Evolutionary conservation across 2,888 invertebrate genomes (phyloP).

Genomic region (Laspeyria flexula): DNA sequence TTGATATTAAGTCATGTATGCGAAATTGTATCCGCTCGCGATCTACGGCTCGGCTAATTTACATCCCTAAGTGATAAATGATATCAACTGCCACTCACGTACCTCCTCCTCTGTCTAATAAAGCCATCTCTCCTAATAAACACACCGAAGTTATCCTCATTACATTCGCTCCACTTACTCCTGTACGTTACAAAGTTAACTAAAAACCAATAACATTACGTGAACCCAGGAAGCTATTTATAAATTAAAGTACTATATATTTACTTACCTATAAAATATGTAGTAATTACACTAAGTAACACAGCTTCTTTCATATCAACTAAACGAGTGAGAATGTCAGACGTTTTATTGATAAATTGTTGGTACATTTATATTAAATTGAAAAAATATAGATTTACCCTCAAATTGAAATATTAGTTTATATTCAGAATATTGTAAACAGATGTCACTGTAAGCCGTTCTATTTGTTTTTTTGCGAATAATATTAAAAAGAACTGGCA

Average conservation of each 20-base stretch:
- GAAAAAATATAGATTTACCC: too few relatives aligned
- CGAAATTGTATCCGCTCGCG: slow-evolving; percentile 11
- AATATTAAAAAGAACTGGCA: background rate
- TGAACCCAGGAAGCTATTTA: slow-evolving; percentile 2
- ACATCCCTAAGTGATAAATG: slow-evolving; percentile 11
- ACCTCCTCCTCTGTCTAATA: slow-evolving; percentile 2
- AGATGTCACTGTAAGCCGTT: slow-evolving; percentile 27
- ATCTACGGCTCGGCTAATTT: slow-evolving; percentile 13
- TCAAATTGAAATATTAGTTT: slow-evolving; percentile 4
- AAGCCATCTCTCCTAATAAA: slow-evolving; percentile 6
- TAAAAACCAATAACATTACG: slow-evolving; percentile 22
- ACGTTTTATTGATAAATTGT: too few relatives aligned
- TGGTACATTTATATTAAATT: too few relatives aligned
- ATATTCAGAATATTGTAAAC: background rate
- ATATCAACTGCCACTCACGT: slow-evolving; percentile 3
- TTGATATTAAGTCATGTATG: background rate
- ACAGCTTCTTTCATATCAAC: background rate
- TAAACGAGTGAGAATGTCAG: too few relatives aligned
- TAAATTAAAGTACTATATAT: slow-evolving; percentile 4
- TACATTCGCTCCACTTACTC: slow-evolving; percentile 4
- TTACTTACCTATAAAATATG: background rate
- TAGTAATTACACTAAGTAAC: slow-evolving; percentile 7
- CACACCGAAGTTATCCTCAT: slow-evolving; percentile 5
- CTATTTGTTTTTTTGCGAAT: background rate
- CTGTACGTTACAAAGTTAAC: slow-evolving; percentile 6